Evolutionary conservation across 1,140 invertebrate genomes (phyloP).

Genomic region (Dendrolimus kikuchii): DNA sequence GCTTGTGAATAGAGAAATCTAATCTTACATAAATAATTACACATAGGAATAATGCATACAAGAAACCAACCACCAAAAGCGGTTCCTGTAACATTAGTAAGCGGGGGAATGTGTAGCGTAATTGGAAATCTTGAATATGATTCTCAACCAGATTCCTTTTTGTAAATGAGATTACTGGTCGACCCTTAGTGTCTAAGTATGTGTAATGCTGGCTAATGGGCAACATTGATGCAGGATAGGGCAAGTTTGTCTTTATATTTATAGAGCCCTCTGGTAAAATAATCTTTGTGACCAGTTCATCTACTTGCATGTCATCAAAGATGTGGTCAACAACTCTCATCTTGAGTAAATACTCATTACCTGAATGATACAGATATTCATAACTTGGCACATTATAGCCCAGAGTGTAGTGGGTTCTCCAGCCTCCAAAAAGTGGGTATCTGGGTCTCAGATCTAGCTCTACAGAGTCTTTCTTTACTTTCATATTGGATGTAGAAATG

Average conservation of each 20-base stretch:
- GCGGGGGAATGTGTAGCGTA: constrained; percentile 93
- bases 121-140: constrained; percentile 94
- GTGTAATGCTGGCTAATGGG: constrained; percentile 89
- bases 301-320: constrained; percentile 96
- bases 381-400: constrained; percentile 99
- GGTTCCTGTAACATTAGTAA: constrained; percentile 93
- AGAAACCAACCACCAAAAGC: constrained; percentile 87
- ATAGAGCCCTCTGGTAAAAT: constrained; percentile 95
- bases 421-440: constrained; percentile 98
- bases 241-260: constrained; percentile 86
- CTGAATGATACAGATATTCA: constrained; percentile 92
- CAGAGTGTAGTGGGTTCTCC: constrained; percentile 97
- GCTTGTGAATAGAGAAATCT: constrained; percentile 91
- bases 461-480: constrained; percentile 89
- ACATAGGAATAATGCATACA: constrained; percentile 92
- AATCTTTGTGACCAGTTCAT: constrained; percentile 91
- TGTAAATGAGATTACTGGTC: constrained; percentile 88
- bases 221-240: constrained; percentile 85
- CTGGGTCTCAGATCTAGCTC: constrained; percentile 95
- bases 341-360: constrained; percentile 88
- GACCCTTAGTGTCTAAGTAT: constrained; percentile 95
- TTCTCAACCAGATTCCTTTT: constrained; percentile 96
- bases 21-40: constrained; percentile 96
- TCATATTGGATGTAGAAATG: constrained; percentile 97
- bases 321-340: constrained; percentile 96